Evolutionary conservation across 2,113 vertebrate genomes (phyloP).

Genomic region (Phaethon lepturus): DNA sequence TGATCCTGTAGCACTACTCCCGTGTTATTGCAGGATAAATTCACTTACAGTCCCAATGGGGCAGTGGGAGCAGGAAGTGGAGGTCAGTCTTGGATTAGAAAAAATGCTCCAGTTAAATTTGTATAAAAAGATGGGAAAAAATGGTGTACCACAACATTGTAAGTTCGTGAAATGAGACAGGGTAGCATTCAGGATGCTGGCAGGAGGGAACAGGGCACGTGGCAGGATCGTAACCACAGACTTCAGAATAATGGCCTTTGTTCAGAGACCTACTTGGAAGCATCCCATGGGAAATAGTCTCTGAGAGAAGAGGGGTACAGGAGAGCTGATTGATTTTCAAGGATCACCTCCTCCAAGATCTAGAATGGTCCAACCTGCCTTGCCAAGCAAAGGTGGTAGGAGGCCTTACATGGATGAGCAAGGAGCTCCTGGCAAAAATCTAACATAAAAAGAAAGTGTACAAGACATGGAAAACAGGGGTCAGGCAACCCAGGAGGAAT

Average conservation of each 20-base stretch:
- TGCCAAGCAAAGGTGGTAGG: background rate
- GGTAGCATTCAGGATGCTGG: background rate
- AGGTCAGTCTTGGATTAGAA: background rate
- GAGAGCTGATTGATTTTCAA: background rate
- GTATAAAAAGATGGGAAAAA: background rate
- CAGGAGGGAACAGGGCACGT: background rate
- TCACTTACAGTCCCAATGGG: background rate
- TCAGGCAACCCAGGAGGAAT: background rate
- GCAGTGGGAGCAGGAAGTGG: background rate
- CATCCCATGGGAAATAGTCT: background rate
- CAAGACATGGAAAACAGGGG: background rate
- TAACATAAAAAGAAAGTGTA: background rate
- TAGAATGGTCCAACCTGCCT: background rate
- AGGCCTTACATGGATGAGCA: background rate
- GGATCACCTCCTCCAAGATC: background rate
- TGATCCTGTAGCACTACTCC: background rate
- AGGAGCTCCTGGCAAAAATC: background rate
- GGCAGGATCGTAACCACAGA: background rate
- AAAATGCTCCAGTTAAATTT: background rate
- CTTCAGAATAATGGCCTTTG: background rate
- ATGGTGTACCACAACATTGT: rapidly evolving
- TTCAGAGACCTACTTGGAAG: background rate
- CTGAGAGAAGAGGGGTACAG: background rate
- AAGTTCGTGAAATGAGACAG: background rate
- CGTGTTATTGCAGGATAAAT: background rate